A percentile compares a stretch with the other conserved stretches of the same genome.
Evolutionary conservation across 2,888 invertebrate species (phyloP).

Genomic region (Pheosia gnoma): DNA sequence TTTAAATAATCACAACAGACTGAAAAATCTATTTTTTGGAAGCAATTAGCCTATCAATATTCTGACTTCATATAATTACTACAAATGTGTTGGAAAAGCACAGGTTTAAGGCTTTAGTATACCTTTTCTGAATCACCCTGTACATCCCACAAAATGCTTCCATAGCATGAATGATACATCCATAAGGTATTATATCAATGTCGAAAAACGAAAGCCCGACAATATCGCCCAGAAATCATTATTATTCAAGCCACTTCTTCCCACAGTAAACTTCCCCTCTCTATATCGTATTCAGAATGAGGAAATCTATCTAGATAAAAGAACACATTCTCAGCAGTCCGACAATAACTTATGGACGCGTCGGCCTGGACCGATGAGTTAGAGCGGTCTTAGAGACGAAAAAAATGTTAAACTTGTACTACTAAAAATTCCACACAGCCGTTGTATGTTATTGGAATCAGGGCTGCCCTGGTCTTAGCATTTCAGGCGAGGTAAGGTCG

Average conservation of each 20-base stretch:
- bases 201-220: background rate
- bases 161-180: background rate
- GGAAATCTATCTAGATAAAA: conserved; percentile 37
- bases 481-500: conserved; percentile 3
- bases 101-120: too few relatives aligned
- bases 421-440: conserved; percentile 20
- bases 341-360: conserved; percentile 34
- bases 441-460: conserved; percentile 16
- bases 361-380: conserved; percentile 33
- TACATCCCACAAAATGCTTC: background rate
- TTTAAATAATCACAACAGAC: too few relatives aligned
- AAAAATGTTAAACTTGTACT: conserved; percentile 31
- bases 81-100: too few relatives aligned
- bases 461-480: conserved; percentile 4
- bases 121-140: too few relatives aligned
- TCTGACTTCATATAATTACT: too few relatives aligned
- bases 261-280: conserved; percentile 28
- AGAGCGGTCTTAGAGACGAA: conserved; percentile 27
- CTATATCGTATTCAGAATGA: conserved; percentile 28
- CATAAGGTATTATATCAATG: background rate
- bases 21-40: too few relatives aligned
- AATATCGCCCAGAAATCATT: conserved; percentile 15
- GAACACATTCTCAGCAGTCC: conserved; percentile 24
- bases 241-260: conserved; percentile 21
- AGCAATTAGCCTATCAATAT: too few relatives aligned